Percentiles rank a stretch among this genome's conserved stretches.
Conservation (phyloP, 2,113 vertebrate species). For the Falcunculus frontatus region DNA sequence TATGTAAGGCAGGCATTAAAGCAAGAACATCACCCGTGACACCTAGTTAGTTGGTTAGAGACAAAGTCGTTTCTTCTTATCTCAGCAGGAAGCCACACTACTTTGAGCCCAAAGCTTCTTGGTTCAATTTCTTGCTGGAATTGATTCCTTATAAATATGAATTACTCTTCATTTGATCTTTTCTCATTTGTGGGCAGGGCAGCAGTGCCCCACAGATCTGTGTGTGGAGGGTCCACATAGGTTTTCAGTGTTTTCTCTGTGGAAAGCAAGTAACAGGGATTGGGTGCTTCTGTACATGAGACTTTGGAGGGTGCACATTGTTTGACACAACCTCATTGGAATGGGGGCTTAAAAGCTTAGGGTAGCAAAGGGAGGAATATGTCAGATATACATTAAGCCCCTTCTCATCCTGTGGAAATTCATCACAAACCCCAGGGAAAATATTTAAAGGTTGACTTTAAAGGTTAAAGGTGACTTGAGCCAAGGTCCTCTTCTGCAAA, state of each 20-base stretch:
- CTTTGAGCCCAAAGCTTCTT: constrained; percentile 56
- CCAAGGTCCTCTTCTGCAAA: neutral
- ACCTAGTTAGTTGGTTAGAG: constrained; percentile 55
- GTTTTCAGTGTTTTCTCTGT: neutral
- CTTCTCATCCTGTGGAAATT: neutral
- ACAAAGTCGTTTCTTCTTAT: constrained; percentile 48
- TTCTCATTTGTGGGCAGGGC: constrained; percentile 23
- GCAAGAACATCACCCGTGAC: constrained; percentile 30
- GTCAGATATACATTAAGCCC: neutral
- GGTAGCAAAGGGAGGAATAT: neutral
- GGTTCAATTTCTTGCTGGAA: constrained; percentile 51
- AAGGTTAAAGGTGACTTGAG: no score
- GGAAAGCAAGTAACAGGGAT: neutral
- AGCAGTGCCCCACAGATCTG: constrained; percentile 17
- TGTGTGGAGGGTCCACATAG: constrained; percentile 1
- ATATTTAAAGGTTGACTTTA: neutral
- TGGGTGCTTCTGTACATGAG: neutral
- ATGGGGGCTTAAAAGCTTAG: neutral
- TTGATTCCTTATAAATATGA: constrained; percentile 60
- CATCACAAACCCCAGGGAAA: neutral
- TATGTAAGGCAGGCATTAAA: constrained; percentile 43
- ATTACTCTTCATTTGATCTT: constrained; percentile 52
- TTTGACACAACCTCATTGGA: neutral
- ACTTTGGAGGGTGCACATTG: neutral
- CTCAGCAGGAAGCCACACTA: constrained; percentile 42